phyloP scores from a whole-genome alignment of 2,797 vertebrate genomes.

The Bufotes viridis region DNA sequence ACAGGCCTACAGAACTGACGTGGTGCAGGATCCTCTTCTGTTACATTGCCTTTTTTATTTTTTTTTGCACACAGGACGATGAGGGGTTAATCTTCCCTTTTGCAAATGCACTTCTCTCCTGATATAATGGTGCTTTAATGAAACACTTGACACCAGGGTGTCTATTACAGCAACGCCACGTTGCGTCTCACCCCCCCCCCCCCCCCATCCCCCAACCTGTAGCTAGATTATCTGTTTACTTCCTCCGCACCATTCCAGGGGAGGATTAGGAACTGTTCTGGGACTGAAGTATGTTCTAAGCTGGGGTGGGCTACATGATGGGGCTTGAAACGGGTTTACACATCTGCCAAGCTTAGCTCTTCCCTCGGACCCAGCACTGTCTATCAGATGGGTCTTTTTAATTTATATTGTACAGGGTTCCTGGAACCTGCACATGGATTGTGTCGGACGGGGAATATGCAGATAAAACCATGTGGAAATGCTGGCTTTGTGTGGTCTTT shows the following conservation, averaged over 20 bases:
- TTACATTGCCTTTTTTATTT: conserved; percentile 36
- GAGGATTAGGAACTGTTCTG: not conserved
- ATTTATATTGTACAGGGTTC: conserved; percentile 61
- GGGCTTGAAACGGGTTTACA: conserved; percentile 53
- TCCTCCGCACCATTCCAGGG: conserved; percentile 12
- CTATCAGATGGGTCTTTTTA: conserved; percentile 45
- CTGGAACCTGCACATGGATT: conserved; percentile 28
- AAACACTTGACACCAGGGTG: conserved; percentile 33
- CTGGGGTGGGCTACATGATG: conserved; percentile 13
- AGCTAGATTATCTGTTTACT: conserved; percentile 24
- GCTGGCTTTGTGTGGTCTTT: not conserved
- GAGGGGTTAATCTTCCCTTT: not conserved
- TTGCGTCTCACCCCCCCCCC: conserved; percentile 1
- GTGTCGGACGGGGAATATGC: conserved; percentile 3
- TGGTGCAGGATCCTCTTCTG: not conserved
- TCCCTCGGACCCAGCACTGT: conserved; percentile 33
- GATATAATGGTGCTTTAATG: conserved; percentile 58
- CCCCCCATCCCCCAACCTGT: not conserved
- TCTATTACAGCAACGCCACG: conserved; percentile 7
- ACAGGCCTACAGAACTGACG: not conserved
- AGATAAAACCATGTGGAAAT: conserved; percentile 54
- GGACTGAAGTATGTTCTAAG: conserved; percentile 38
- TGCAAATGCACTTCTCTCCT: conserved; percentile 43
- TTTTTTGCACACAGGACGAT: not conserved
- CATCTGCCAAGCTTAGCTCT: not conserved